These are phyloP conservation scores for Ethmia dodecea DNA, from an alignment of 2,888 invertebrate genomes.

Conservation along the genomic window DNA sequence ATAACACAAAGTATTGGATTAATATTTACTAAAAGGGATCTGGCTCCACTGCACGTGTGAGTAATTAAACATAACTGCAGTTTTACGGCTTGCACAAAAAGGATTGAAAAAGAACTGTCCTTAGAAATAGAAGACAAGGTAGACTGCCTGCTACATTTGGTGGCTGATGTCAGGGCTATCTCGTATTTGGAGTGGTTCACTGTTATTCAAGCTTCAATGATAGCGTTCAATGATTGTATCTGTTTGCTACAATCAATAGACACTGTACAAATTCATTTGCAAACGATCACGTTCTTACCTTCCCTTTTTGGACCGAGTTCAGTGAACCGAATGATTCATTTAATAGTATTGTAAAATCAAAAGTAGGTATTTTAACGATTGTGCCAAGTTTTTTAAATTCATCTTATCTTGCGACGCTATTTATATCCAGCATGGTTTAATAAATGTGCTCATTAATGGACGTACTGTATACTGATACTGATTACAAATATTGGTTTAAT, in stretches of 20 bases:
- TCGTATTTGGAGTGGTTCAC: conserved; percentile 38
- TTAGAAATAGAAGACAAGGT: conserved; percentile 66
- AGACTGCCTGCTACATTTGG: conserved; percentile 69
- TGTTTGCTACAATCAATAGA: too few species aligned
- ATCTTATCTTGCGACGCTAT: too few species aligned
- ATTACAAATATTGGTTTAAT: too few species aligned
- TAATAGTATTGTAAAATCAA: conserved; percentile 27
- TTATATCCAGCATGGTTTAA: too few species aligned
- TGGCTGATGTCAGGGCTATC: conserved; percentile 69
- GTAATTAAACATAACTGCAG: too few species aligned
- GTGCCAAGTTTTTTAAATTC: conserved; percentile 34
- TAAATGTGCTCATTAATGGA: too few species aligned
- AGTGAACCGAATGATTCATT: conserved; percentile 51
- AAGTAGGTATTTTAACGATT: conserved; percentile 14
- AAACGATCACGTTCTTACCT: conserved; percentile 35
- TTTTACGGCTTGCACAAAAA: conserved; percentile 31
- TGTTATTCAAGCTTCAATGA: conserved; percentile 34
- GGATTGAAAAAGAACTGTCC: conserved; percentile 30
- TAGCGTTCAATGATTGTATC: conserved; percentile 47
- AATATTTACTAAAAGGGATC: too few species aligned
- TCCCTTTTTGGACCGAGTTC: conserved; percentile 47
- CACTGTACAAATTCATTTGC: conserved; percentile 36
- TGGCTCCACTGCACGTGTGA: too few species aligned
- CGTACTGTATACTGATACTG: too few species aligned
- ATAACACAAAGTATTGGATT: too few species aligned